A percentile compares a stretch with the other conserved stretches of the same genome.
phyloP scores from a whole-genome alignment of 2,888 invertebrate species.

The Noctua janthina region DNA sequence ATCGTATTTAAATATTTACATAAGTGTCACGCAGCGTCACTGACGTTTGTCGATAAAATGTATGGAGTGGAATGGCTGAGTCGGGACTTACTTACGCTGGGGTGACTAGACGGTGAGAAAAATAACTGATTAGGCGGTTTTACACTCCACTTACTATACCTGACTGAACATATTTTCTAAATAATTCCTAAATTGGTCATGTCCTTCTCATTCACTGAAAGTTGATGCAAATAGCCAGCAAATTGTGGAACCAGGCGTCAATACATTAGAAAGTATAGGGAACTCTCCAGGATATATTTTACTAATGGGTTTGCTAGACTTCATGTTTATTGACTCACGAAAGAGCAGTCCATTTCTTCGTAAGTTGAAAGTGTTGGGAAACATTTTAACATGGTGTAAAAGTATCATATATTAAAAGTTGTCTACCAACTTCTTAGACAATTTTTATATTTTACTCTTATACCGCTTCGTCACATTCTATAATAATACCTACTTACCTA shows the following conservation, averaged over 20 bases:
- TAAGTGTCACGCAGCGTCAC: slow-evolving; percentile 90
- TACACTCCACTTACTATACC: slow-evolving; percentile 6
- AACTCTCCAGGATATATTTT: slow-evolving; percentile 27
- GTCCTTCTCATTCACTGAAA: background rate
- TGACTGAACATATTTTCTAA: background rate
- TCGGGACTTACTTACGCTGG: slow-evolving; percentile 70
- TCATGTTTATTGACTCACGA: slow-evolving; percentile 49
- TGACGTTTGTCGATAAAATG: slow-evolving; percentile 89
- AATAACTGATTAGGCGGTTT: slow-evolving; percentile 60
- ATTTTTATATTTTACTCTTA: background rate
- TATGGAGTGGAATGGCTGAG: slow-evolving; percentile 85
- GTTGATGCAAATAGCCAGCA: background rate
- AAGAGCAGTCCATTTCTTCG: slow-evolving; percentile 37
- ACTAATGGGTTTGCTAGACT: slow-evolving; percentile 34
- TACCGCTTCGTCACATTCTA: background rate
- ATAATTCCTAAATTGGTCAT: background rate
- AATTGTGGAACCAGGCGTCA: background rate
- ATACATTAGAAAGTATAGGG: slow-evolving; percentile 13
- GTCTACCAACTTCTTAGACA: background rate
- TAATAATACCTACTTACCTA: background rate
- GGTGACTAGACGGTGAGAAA: slow-evolving; percentile 59
- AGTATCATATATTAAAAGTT: slow-evolving; percentile 49
- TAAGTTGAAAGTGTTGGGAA: slow-evolving; percentile 51
- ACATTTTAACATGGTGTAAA: slow-evolving; percentile 54
- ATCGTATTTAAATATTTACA: slow-evolving; percentile 91